A percentile compares a stretch with the other conserved stretches of the same genome.
Evolutionary conservation across 2,797 vertebrate genomes (phyloP).

Genomic region (Hoplostethus mediterraneus): DNA sequence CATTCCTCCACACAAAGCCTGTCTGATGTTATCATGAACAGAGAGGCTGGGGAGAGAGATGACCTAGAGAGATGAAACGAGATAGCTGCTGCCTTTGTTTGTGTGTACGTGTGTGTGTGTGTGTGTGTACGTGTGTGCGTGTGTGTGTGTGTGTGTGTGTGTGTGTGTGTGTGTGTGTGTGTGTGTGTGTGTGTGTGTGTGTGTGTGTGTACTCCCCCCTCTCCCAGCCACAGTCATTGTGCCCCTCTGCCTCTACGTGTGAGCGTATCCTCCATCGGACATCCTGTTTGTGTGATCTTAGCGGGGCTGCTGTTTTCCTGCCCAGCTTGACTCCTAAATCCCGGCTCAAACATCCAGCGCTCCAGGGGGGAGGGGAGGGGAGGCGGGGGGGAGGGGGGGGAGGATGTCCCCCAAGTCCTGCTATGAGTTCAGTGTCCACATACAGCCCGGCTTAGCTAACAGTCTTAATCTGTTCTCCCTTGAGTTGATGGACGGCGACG

Average conservation of each 20-base stretch:
- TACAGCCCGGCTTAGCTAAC: constrained; percentile 23
- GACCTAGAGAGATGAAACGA: constrained; percentile 32
- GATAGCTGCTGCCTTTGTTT: constrained; percentile 12
- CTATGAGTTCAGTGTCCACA: constrained; percentile 12
- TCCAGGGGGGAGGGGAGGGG: constrained; percentile 1
- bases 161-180: constrained; percentile 1
- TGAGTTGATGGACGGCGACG: neutral
- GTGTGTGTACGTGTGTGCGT: constrained; percentile 1
- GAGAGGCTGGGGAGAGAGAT: neutral
- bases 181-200: neutral
- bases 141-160: neutral
- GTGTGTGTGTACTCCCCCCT: neutral
- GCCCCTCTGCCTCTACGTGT: constrained; percentile 17
- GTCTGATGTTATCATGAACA: constrained; percentile 6
- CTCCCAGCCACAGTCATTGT: constrained; percentile 8
- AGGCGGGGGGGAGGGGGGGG: neutral
- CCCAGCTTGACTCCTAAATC: constrained; percentile 52
- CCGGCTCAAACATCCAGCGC: constrained; percentile 46
- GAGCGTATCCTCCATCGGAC: constrained; percentile 59
- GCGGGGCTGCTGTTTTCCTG: constrained; percentile 49
- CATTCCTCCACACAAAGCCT: neutral
- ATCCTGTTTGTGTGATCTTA: constrained; percentile 75
- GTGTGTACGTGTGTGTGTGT: constrained; percentile 17
- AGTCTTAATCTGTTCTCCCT: neutral
- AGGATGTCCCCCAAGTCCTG: constrained; percentile 15